phyloP scores from a whole-genome alignment of 2,797 vertebrate species.

The Takifugu ocellatus region DNA sequence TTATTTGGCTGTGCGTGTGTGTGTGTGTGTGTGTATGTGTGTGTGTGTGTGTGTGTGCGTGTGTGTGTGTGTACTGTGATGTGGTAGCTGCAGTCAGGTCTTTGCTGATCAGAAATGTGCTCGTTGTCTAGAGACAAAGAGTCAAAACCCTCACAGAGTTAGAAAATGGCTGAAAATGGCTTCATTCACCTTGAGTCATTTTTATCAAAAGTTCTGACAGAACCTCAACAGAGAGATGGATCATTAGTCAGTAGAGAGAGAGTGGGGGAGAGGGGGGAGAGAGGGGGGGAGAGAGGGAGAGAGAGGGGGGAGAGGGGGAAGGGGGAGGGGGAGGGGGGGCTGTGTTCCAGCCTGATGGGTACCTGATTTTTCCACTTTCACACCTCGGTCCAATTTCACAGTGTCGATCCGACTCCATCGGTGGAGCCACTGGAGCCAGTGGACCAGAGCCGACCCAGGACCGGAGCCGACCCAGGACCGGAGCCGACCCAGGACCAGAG shows the following conservation, averaged over 20 bases:
- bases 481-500: conserved; percentile 38
- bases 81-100: conserved; percentile 28
- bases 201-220: conserved; percentile 26
- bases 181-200: too few species aligned
- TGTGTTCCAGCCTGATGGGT: conserved; percentile 60
- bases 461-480: conserved; percentile 65
- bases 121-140: not conserved
- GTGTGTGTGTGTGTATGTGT: conserved; percentile 22
- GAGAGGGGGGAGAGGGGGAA: conserved; percentile 9
- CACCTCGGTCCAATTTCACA: conserved; percentile 67
- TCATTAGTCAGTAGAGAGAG: conserved; percentile 36
- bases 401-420: conserved; percentile 46
- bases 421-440: conserved; percentile 58
- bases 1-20: conserved; percentile 14
- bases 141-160: too few species aligned
- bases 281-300: too few species aligned
- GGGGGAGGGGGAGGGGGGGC: conserved; percentile 43
- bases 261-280: too few species aligned
- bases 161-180: too few species aligned
- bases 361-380: conserved; percentile 70
- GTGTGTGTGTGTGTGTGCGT: conserved; percentile 21
- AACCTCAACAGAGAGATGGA: conserved; percentile 23
- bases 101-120: conserved; percentile 44
- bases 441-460: conserved; percentile 62
- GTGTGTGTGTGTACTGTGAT: not conserved